Evolutionary conservation across 2,888 invertebrate species (phyloP).

Genomic region (Orthosia cruda): DNA sequence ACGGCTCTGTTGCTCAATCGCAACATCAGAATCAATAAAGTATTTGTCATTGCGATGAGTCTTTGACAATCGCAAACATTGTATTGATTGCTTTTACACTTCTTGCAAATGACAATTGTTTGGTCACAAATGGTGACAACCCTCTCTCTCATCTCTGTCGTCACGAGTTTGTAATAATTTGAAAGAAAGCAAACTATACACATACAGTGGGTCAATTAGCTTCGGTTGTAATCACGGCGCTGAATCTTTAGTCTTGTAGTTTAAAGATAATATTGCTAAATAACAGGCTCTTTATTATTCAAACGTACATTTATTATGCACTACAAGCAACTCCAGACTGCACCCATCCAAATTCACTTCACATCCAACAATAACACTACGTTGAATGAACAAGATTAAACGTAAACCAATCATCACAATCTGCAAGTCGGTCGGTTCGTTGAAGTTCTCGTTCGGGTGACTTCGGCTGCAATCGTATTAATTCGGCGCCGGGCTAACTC

Average conservation of each 20-base stretch:
- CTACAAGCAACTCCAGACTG: not conserved
- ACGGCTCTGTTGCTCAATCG: slow-evolving; percentile 24
- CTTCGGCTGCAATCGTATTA: slow-evolving; percentile 74
- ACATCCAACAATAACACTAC: slow-evolving; percentile 59
- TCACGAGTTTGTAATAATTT: not conserved
- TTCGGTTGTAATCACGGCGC: not conserved
- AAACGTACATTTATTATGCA: not conserved
- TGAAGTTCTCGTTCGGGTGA: slow-evolving; percentile 63
- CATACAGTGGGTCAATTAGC: not conserved
- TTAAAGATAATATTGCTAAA: not conserved
- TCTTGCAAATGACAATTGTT: slow-evolving; percentile 18
- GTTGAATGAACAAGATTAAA: slow-evolving; percentile 63
- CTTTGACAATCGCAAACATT: slow-evolving; percentile 18
- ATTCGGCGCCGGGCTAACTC: slow-evolving; percentile 75
- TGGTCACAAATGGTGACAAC: not conserved
- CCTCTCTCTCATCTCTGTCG: no score
- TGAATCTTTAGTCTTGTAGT: not conserved
- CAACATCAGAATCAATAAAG: slow-evolving; percentile 32
- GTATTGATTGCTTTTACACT: slow-evolving; percentile 29
- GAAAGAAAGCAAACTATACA: not conserved
- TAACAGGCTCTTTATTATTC: slow-evolving; percentile 12
- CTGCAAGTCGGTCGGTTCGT: slow-evolving; percentile 64
- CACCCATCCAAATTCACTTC: slow-evolving; percentile 41
- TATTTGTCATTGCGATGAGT: slow-evolving; percentile 19
- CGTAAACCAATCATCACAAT: slow-evolving; percentile 66